Evolutionary conservation across 2,797 vertebrate genomes (phyloP), one percentile per base, ranked within the genome.

Genomic region (Cercopithecus mitis): DNA sequence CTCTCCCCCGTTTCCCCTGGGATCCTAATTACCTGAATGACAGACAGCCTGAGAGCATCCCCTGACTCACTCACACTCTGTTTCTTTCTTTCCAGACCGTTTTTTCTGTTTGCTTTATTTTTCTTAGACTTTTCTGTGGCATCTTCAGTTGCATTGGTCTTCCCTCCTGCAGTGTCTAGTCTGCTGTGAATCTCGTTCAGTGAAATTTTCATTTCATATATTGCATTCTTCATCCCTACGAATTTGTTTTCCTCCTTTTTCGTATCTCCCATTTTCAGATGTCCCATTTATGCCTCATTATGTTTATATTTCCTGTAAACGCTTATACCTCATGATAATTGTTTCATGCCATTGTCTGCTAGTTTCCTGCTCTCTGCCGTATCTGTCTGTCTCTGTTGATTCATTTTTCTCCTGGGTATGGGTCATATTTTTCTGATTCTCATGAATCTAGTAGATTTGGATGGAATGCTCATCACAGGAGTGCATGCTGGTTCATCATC

Each of bases 61-160:
- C 13, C 61, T 1, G 12, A 20, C 47, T 4, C 22, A 1, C 75
- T 36, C 43, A 20, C 55, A 17, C 30, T 24, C 33, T 17, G 20
- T 58, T 17, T 7, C 2, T 24, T 30, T 50, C 64, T 67, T 30
- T 19, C 20, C 11, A 22, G 79, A 24, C 39, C 4, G 11, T 33
- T 11, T 61, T n/a, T 33, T 36, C 64, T 58, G 14, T 58, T 47
- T 55, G 39, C 20, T 55, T 72, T 47, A 3, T 6, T 47, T 47
- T 72, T 27, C 8, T 27, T 15, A 39, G 50, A 33, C 7, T 27
- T 30, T 27, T 39, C 50, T 52, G 64, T 73, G 43, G 3, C 3
- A 0, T 4, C 39, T 75, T 83, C 33, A 10, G 0, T 30, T 9
- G 22, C 41, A 7, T 2, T 22, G 2, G 43, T 36, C 10, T 36